Conservation (phyloP, 2,797 vertebrate genomes). For the Fundulus diaphanus region DNA sequence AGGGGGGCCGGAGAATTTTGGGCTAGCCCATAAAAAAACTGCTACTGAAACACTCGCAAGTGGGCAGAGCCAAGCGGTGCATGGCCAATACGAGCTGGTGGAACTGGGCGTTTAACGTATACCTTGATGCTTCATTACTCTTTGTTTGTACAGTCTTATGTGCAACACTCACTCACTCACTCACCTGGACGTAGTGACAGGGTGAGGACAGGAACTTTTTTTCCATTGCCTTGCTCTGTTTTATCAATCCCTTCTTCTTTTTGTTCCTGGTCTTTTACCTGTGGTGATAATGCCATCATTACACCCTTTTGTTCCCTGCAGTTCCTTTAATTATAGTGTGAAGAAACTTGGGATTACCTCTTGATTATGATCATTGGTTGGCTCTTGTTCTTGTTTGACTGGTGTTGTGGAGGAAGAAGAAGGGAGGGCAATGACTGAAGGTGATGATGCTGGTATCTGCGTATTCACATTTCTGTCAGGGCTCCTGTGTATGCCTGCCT, state of each 20-base stretch:
- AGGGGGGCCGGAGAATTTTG: no score
- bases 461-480: constrained; percentile 35
- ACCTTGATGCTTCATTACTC: background rate
- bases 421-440: constrained; percentile 16
- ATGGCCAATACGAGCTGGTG: no score
- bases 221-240: constrained; percentile 48
- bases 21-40: no score
- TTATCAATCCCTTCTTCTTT: constrained; percentile 52
- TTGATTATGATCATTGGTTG: constrained; percentile 33
- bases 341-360: constrained; percentile 54
- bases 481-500: constrained; percentile 22
- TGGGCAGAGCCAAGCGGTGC: no score
- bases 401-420: constrained; percentile 38
- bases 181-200: constrained; percentile 81
- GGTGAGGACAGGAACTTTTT: constrained; percentile 75
- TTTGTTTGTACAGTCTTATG: background rate
- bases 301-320: background rate
- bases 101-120: no score
- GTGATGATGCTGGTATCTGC: constrained; percentile 25
- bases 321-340: background rate
- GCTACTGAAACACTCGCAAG: no score
- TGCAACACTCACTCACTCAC: no score
- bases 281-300: constrained; percentile 18
- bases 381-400: constrained; percentile 46
- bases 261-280: constrained; percentile 50